phyloP scores from a whole-genome alignment of 2,888 invertebrate genomes.

The Acleris holmiana region DNA sequence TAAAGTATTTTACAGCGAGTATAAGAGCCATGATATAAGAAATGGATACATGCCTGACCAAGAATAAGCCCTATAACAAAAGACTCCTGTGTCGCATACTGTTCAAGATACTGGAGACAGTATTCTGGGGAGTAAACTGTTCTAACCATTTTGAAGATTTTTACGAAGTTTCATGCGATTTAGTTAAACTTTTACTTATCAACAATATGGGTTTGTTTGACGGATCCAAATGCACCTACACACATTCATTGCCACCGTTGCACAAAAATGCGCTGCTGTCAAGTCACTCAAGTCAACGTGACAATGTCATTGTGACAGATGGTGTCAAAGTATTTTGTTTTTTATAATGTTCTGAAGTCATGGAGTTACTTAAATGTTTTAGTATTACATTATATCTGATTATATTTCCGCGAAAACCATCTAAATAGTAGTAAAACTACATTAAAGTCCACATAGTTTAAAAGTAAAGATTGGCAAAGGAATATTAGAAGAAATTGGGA shows the following conservation, averaged over 20 bases:
- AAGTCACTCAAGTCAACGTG: no score
- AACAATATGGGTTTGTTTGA: slow-evolving; percentile 27
- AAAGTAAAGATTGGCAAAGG: no score
- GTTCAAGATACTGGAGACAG: slow-evolving; percentile 87
- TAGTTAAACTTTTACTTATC: background rate
- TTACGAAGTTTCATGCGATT: slow-evolving; percentile 15
- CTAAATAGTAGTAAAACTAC: no score
- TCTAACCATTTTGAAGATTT: slow-evolving; percentile 83
- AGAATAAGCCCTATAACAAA: slow-evolving; percentile 90
- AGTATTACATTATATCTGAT: no score
- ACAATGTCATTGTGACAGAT: background rate
- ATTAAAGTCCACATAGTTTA: no score
- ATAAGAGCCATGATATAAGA: background rate
- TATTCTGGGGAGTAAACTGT: slow-evolving; percentile 88
- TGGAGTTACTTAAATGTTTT: no score
- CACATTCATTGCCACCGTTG: slow-evolving; percentile 21
- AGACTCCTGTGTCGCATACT: slow-evolving; percentile 85
- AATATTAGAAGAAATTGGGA: no score
- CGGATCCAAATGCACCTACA: slow-evolving; percentile 13
- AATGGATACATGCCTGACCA: slow-evolving; percentile 87
- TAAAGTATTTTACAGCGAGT: slow-evolving; percentile 7
- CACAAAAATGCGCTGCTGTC: slow-evolving; percentile 6
- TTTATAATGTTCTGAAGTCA: background rate
- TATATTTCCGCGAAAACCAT: no score
- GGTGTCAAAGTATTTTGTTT: background rate